A percentile compares a stretch with the other conserved stretches of the same genome.
phyloP scores from a whole-genome alignment of 2,113 vertebrate genomes.

The Ageneiosus marmoratus region DNA sequence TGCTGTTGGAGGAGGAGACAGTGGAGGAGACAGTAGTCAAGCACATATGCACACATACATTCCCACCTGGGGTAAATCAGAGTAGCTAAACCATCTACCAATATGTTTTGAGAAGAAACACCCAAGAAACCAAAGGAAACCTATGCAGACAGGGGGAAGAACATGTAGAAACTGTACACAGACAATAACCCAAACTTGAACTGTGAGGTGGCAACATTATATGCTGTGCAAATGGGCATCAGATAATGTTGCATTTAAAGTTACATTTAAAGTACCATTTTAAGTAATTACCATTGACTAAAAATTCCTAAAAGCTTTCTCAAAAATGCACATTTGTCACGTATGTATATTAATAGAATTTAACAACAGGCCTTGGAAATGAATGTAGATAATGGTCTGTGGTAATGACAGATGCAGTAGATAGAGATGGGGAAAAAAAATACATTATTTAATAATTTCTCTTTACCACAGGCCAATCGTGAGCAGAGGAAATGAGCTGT shows the following conservation, averaged over 20 bases:
- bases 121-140: not conserved
- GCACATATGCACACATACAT: not conserved
- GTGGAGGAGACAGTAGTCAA: not conserved
- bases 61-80: not conserved
- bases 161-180: not conserved
- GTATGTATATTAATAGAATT: not conserved
- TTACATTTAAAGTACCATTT: not conserved
- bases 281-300: not conserved
- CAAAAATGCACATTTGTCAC: not conserved
- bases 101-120: not conserved
- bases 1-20: too few relatives aligned
- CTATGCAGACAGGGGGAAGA: not conserved
- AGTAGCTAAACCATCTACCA: not conserved
- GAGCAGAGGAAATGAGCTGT: conserved; percentile 82
- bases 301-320: not conserved
- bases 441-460: conserved; percentile 7
- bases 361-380: not conserved
- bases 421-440: not conserved
- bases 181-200: not conserved
- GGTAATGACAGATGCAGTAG: not conserved
- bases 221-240: not conserved
- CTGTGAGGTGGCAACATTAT: not conserved
- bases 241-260: not conserved
- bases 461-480: conserved; percentile 67
- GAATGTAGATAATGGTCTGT: not conserved